A percentile compares a stretch with the other conserved stretches of the same genome.
Conservation (phyloP, 2,113 vertebrate genomes). For the Clarias batrachus region DNA sequence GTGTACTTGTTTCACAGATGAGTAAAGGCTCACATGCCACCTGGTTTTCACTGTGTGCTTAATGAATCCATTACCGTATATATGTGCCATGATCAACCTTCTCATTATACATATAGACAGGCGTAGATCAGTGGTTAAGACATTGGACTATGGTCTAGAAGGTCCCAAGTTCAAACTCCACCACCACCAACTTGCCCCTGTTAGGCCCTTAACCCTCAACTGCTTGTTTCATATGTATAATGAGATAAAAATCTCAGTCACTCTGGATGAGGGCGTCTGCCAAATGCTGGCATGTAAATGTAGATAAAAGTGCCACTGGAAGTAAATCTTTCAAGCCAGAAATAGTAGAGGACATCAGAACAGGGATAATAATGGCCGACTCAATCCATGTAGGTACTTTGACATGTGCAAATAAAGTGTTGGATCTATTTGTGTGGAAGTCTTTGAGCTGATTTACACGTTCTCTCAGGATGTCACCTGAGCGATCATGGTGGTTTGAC, state of each 20-base stretch:
- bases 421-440: neutral
- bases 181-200: too few species aligned
- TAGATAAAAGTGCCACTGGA: neutral
- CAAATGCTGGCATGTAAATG: too few species aligned
- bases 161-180: too few species aligned
- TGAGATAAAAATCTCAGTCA: too few species aligned
- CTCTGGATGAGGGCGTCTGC: too few species aligned
- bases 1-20: neutral
- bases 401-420: neutral
- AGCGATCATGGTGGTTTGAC: neutral
- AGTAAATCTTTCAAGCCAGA: neutral
- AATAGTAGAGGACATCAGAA: neutral
- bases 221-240: too few species aligned
- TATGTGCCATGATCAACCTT: neutral
- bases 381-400: conserved; percentile 15
- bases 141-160: too few species aligned
- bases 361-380: neutral
- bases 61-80: neutral
- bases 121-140: too few species aligned
- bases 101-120: neutral
- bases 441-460: neutral
- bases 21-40: neutral
- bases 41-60: neutral
- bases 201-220: too few species aligned
- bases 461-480: neutral